A percentile compares a stretch with the other conserved stretches of the same genome.
phyloP scores from a whole-genome alignment of 2,797 vertebrate species.

The Staurois parvus region DNA sequence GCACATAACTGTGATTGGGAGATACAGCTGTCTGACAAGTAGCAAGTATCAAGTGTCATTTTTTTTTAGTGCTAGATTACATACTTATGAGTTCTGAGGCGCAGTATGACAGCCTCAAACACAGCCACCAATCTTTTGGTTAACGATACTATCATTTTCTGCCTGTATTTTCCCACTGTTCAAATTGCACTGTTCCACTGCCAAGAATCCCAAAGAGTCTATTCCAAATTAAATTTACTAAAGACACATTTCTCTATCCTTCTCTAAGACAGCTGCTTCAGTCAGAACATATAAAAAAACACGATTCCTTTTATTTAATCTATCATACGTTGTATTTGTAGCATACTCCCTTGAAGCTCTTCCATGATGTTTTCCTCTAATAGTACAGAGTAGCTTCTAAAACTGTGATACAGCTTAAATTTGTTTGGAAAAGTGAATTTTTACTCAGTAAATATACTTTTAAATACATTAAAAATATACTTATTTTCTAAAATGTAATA shows the following conservation, averaged over 20 bases:
- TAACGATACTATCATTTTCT: constrained; percentile 60
- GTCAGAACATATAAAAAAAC: neutral
- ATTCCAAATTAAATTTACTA: constrained; percentile 38
- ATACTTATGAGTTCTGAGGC: constrained; percentile 49
- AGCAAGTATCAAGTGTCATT: constrained; percentile 56
- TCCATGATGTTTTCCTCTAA: neutral
- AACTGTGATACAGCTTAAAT: neutral
- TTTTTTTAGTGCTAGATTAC: constrained; percentile 57
- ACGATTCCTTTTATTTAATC: constrained; percentile 12
- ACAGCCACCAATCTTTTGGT: constrained; percentile 53
- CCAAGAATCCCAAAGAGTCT: constrained; percentile 31
- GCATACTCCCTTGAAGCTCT: neutral
- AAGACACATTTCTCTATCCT: constrained; percentile 30
- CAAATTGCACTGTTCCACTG: constrained; percentile 38
- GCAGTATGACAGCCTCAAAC: constrained; percentile 52
- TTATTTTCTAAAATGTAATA: no score
- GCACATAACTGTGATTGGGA: constrained; percentile 29
- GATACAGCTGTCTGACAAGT: constrained; percentile 45
- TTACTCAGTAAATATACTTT: no score
- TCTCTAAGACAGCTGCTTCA: constrained; percentile 18
- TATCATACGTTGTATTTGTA: neutral
- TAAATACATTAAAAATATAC: no score
- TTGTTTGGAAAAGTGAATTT: neutral
- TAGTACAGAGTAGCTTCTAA: neutral
- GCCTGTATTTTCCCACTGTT: constrained; percentile 42